Evolutionary conservation across 2,888 invertebrate species (phyloP), one percentile per base, ranked within the genome.

Genomic region (Noctua fimbriata): DNA sequence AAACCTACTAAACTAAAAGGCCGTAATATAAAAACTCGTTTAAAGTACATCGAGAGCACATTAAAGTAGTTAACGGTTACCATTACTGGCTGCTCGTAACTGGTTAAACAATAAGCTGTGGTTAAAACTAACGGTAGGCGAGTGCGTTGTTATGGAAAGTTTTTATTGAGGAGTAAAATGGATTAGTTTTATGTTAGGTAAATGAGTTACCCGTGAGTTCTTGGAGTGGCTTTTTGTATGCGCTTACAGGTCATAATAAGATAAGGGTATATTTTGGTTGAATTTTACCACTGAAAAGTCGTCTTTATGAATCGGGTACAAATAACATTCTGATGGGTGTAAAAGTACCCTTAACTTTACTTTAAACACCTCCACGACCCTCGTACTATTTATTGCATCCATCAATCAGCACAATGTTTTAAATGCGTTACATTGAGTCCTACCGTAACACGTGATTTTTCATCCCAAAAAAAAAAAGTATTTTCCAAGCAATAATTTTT

Each of bases 71-170:
- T 82, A 82, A 78, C 73, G 44, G 69, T 69, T 47, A 63, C 84
- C 28, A 84, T 84, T 65, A 81, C 69, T 69, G 49, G 76, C 72
- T 28, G 49, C 63, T 36, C 73, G 71, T 82, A 82, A 78, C 78
- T 77, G 73, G 78, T 72, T 74, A 60, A 84, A 84, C 84, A 78
- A 84, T 84, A 86, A 86, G 44, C 83, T 72, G 78, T 52, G 71
- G 83, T 78, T 73, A 69, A 77, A 84, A 78, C 86, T 73, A 82
- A 72, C 47, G 21, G 67, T 7, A 5, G 67, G 63, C 79, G 75
- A 70, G 55, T 52, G 69, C n/a, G 32, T n/a, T 52, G 85, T 58
- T 85, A 47, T 79, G 28, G 36, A 69, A 82, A 82, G 69, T 49
- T 69, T 85, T 84, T 72, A 67, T 69, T 81, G 28, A 44, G 24